Evolutionary conservation across 2,113 vertebrate species (phyloP).

Genomic region (Seriola rivoliana): DNA sequence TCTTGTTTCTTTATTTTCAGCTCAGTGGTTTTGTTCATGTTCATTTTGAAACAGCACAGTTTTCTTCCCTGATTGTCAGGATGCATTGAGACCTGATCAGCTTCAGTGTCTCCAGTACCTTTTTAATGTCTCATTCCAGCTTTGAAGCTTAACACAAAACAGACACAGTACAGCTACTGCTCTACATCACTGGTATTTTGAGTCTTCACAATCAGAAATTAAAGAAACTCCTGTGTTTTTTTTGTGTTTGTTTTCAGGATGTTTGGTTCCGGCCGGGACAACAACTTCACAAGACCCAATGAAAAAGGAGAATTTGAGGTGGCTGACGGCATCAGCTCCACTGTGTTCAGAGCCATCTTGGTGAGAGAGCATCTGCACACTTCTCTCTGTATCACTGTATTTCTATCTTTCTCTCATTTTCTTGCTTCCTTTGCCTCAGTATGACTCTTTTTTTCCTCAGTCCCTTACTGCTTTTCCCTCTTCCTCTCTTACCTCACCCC

Average conservation of each 20-base stretch:
- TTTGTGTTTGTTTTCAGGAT: slow-evolving; percentile 83
- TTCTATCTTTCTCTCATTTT: not conserved
- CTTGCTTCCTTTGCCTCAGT: no score
- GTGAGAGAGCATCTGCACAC: slow-evolving; percentile 81
- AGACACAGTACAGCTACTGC: not conserved
- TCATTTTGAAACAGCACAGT: no score
- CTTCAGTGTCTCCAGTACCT: no score
- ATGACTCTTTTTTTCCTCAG: no score
- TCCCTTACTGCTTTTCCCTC: no score
- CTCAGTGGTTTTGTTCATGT: no score
- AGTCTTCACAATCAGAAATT: not conserved
- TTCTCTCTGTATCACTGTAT: not conserved
- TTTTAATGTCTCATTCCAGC: not conserved
- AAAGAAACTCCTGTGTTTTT: not conserved
- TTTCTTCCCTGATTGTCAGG: no score
- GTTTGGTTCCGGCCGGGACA: slow-evolving; percentile 97
- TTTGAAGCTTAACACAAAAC: not conserved
- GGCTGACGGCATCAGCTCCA: slow-evolving; percentile 97
- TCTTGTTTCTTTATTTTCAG: no score
- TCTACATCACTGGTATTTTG: not conserved
- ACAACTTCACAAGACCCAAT: slow-evolving; percentile 98
- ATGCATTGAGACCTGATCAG: no score
- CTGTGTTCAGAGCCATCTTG: slow-evolving; percentile 97
- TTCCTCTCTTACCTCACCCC: not conserved
- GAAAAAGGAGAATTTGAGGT: slow-evolving; percentile 98